A percentile compares a stretch with the other conserved stretches of the same genome.
Conservation (phyloP, 2,888 invertebrate genomes). For the Leistus spinibarbis region DNA sequence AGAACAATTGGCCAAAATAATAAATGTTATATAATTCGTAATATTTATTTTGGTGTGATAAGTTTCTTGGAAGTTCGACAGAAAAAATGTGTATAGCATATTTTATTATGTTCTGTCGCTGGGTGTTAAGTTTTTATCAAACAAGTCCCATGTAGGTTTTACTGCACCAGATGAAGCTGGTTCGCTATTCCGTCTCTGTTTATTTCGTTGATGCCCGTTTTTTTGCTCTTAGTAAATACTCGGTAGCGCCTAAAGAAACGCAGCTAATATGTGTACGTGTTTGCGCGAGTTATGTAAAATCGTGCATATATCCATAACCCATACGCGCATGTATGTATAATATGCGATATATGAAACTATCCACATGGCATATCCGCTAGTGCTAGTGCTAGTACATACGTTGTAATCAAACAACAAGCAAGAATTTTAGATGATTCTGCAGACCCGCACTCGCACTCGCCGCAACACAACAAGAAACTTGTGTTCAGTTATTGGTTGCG, state of each 20-base stretch:
- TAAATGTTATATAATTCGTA: too few species aligned
- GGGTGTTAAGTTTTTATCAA: too few species aligned
- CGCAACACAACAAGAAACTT: not conserved
- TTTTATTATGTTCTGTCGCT: too few species aligned
- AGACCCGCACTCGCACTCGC: not conserved
- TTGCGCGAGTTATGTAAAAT: not conserved
- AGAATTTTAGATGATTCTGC: slow-evolving; percentile 32
- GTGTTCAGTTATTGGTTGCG: not conserved
- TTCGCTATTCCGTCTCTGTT: too few species aligned
- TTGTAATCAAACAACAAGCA: slow-evolving; percentile 15
- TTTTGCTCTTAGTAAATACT: not conserved
- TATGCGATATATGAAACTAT: slow-evolving; percentile 19
- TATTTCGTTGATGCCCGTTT: slow-evolving; percentile 1
- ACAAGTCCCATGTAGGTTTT: too few species aligned
- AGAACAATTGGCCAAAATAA: too few species aligned
- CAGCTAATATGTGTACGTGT: not conserved
- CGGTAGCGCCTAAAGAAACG: not conserved
- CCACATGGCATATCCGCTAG: not conserved
- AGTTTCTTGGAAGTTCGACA: too few species aligned
- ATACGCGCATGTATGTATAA: slow-evolving; percentile 12
- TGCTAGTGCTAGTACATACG: not conserved
- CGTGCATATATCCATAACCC: not conserved
- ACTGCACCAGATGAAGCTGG: too few species aligned
- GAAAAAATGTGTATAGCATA: too few species aligned
- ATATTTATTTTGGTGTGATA: too few species aligned